Base-by-base conservation (phyloP, 2,888 invertebrate genomes). In the Thumatha senex region DNA sequence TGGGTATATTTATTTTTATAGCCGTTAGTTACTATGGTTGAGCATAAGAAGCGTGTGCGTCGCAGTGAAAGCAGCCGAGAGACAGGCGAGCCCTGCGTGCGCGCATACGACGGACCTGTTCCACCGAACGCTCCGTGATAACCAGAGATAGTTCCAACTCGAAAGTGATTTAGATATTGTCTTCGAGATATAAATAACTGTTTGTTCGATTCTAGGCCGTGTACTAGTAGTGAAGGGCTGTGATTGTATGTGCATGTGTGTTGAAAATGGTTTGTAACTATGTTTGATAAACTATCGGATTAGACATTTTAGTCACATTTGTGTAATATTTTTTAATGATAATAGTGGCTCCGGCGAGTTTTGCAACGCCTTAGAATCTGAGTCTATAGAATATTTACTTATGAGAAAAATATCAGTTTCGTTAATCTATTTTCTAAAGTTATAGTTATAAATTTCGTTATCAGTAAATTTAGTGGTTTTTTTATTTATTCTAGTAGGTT, bases 101-200 rank as follows among this genome's bases (percentile, higher is more conserved):
- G 24, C 41, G 45, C 50, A 46, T 42, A 39, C 44, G 31, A 38
- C 50, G 54, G 67, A 72, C 75, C 70, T 70, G 75, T 72, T 72
- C 56, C 48, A 39, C 45, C 40, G 60, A 71, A 74, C 72, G 38
- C 70, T 14, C 10, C 40, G 45, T 70, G 78, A 76, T 70, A 64
- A 60, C 67, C 64, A 61, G 69, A 75, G 75, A 71, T 76, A 76
- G 68, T 70, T 70, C 62, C 67, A 61, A 68, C 74, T 74, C 49
- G 80, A 78, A 80, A 80, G 78, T 78, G 72, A 78, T 77, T 78
- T 75, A 76, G 78, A 72, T 78, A 72, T 75, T 73, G 66, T 72
- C 52, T 59, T 50, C 43, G 44, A 59, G 49, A 62, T 53, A 61
- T 50, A 55, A 51, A 51, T 56, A 54, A 52, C 41, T 44, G 38